Conservation (phyloP, 2,888 invertebrate species). For the Gymnosoma rotundatum region DNA sequence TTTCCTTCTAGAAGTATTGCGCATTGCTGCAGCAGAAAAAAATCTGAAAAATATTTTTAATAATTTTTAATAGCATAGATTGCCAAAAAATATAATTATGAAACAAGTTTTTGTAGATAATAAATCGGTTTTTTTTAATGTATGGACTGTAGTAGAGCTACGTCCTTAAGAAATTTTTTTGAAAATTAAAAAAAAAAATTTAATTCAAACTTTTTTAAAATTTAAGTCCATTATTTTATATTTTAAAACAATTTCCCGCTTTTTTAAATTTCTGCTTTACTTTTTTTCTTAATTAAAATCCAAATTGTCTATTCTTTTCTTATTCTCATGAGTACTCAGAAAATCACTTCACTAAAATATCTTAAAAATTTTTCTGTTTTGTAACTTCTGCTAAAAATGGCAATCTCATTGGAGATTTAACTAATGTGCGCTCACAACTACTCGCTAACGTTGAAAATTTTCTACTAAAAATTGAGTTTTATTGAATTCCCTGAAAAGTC, state of each 20-base stretch:
- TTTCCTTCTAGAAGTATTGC: constrained; percentile 53
- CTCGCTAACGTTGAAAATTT: constrained; percentile 80
- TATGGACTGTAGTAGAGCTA: no score
- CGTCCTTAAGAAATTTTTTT: no score
- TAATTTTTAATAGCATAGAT: constrained; percentile 32
- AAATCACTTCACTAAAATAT: constrained; percentile 67
- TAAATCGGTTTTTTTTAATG: no score
- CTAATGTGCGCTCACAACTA: constrained; percentile 74
- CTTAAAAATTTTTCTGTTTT: constrained; percentile 56
- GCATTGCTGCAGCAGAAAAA: constrained; percentile 32
- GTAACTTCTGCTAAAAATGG: constrained; percentile 60
- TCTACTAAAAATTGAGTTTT: constrained; percentile 78
- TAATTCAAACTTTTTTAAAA: neutral
- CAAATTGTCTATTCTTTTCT: constrained; percentile 38
- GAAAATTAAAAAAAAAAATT: neutral
- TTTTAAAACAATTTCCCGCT: constrained; percentile 51
- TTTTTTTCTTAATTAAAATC: constrained; percentile 38
- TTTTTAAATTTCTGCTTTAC: constrained; percentile 36
- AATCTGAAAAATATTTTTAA: constrained; percentile 6
- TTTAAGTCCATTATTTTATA: constrained; percentile 7
- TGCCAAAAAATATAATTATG: neutral
- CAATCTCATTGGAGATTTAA: constrained; percentile 71
- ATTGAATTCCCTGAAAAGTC: constrained; percentile 66
- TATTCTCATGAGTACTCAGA: constrained; percentile 68
- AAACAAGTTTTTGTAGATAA: no score